phyloP scores from a whole-genome alignment of 2,113 vertebrate species.

The Pardalotus punctatus region DNA sequence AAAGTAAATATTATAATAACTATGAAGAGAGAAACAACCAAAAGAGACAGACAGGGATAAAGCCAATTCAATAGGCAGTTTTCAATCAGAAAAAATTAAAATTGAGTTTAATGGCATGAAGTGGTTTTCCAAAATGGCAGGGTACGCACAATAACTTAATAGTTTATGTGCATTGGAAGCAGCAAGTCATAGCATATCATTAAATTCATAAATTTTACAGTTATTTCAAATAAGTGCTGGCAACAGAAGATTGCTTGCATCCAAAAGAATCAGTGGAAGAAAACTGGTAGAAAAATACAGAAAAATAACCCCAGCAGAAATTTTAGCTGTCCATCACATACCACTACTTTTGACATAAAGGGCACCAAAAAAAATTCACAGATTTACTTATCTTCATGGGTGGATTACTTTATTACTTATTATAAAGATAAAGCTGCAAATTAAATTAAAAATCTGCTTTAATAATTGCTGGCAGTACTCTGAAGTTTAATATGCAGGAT shows the following conservation, averaged over 20 bases:
- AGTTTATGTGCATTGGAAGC: neutral
- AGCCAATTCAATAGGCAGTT: neutral
- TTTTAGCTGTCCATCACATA: neutral
- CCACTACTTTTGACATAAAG: neutral
- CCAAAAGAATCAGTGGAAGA: neutral
- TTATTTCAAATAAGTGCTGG: neutral
- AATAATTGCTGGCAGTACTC: neutral
- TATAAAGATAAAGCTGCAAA: neutral
- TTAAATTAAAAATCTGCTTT: neutral
- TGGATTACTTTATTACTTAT: neutral
- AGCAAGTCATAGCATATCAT: neutral
- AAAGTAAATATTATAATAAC: neutral
- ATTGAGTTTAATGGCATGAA: neutral
- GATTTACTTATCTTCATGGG: neutral
- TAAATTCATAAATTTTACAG: neutral
- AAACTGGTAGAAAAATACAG: neutral
- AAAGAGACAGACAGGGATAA: neutral
- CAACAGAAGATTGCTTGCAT: neutral
- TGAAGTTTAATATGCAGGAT: neutral
- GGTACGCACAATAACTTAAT: neutral
- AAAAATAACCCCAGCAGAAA: neutral
- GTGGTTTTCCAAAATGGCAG: neutral
- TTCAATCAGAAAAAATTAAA: neutral
- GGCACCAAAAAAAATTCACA: neutral
- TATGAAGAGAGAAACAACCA: neutral